Evolutionary conservation across 2,888 invertebrate genomes (phyloP), one percentile per base, ranked within the genome.

Genomic region (Athrips mouffetella): DNA sequence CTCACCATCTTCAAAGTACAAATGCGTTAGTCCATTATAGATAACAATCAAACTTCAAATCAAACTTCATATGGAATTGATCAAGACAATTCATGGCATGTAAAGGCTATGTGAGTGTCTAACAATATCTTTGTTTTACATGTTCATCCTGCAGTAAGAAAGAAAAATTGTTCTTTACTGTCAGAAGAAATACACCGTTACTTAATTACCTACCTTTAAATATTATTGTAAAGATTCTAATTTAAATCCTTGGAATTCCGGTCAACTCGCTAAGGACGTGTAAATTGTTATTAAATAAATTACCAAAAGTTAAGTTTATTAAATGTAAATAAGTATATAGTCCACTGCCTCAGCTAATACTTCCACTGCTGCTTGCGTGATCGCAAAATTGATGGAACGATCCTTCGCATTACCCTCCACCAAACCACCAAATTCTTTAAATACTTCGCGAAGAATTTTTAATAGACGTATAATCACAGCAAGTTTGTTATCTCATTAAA

Each of bases 1-100:
- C 79, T 77, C 76, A 72, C 80, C 80, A 80, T 82, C 80, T 80
- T 70, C 71, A 75, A 78, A 81, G 80, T 79, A 82, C 80, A 81
- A 80, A 80, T 74, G 73, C 76, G 76, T 72, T 65, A 71, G 76
- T 71, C 76, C 73, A 75, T 77, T 73, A 75, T 67, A 65, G 66
- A 76, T 76, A 76, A 79, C 79, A 79, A 75, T 73, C 68, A 67
- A 75, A 75, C 72, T 76, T 62, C 62, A 66, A 71, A 76, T 76
- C 77, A 79, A 77, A 76, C 74, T 70, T 67, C n/a, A n/a, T n/a
- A n/a, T n/a, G n/a, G n/a, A n/a, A n/a, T n/a, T n/a, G n/a, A n/a
- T n/a, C n/a, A n/a, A n/a, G n/a, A n/a, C n/a, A n/a, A n/a, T n/a
- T n/a, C n/a, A n/a, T 63, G 65, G 66, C 65, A 67, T 67, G 69